Evolutionary conservation across 2,888 invertebrate species (phyloP).

Genomic region (Leistus spinibarbis): DNA sequence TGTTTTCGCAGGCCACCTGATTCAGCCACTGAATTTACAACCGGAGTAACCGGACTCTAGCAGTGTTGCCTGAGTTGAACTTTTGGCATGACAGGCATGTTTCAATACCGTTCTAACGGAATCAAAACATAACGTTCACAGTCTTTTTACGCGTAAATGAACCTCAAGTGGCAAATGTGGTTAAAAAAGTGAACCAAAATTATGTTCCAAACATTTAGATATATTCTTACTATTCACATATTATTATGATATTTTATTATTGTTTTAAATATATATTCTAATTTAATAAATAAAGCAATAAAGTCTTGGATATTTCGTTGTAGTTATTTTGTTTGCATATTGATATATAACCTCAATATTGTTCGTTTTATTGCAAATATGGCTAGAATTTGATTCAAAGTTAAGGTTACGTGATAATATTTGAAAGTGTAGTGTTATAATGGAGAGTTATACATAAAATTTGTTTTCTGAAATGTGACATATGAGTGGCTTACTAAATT

Average conservation of each 20-base stretch:
- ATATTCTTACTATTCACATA: neutral
- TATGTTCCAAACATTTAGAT: neutral
- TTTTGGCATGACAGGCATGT: neutral
- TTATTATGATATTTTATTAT: neutral
- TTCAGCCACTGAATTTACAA: neutral
- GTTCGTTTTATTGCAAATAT: neutral
- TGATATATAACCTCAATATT: neutral
- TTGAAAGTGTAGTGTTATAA: slow-evolving; percentile 5
- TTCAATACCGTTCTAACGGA: neutral
- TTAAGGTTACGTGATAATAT: neutral
- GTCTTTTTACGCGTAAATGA: neutral
- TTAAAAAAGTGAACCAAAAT: neutral
- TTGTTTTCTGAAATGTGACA: slow-evolving; percentile 43
- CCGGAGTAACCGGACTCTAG: neutral
- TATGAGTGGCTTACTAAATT: slow-evolving; percentile 56
- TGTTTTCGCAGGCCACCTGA: slow-evolving; percentile 33
- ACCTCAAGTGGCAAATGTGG: neutral
- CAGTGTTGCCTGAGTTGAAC: neutral
- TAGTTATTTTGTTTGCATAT: neutral
- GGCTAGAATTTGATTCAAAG: neutral
- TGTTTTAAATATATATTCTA: neutral
- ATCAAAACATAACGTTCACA: neutral
- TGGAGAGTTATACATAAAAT: slow-evolving; percentile 3
- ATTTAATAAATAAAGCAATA: neutral
- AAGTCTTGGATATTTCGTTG: neutral